Evolutionary conservation across 2,888 invertebrate species (phyloP), one percentile per base, ranked within the genome.

Genomic region (Andricus quercusramuli): DNA sequence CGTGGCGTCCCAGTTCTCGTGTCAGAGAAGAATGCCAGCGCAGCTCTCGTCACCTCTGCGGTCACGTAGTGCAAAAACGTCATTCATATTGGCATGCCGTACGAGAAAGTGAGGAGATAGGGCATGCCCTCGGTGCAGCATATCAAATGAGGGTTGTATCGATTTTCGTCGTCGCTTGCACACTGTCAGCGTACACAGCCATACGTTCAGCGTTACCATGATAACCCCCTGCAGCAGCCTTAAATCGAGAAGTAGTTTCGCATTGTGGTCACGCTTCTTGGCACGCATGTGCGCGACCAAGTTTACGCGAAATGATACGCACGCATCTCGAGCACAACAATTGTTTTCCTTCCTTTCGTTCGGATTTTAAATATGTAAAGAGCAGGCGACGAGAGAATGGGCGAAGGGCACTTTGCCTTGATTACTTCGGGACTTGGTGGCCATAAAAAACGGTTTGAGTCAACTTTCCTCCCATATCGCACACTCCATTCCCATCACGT

Each of bases 71-170:
- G 51, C 29, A 70, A 70, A 74, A 74, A 56, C 13, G 51, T 74
- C 74, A 74, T 74, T 74, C 25, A 74, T 74, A 74, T 56, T 74
- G 74, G 74, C 51, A 74, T 74, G 56, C n/a, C 44, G 70, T 74
- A 67, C 77, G 80, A 83, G 80, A 81, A 83, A 85, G 70, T 80
- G 81, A 78, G 68, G 78, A 84, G 87, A 88, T 87, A 86, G 86
- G 86, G 86, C 85, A 85, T 87, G 82, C 85, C 84, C 87, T 85
- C 86, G 85, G 85, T 86, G 86, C 85, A 86, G 90, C 88, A 89
- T 90, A 87, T 87, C 86, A 84, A 90, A 90, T 87, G 89, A 89
- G 88, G 85, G 86, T 83, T 83, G 86, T 91, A 91, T 91, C 91
- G 91, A 91, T 91, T 91, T 88, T 88, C 80, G 81, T 84, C 85